Evolutionary conservation across 2,888 invertebrate species (phyloP), one percentile per base, ranked within the genome.

Genomic region (Nezara viridula): DNA sequence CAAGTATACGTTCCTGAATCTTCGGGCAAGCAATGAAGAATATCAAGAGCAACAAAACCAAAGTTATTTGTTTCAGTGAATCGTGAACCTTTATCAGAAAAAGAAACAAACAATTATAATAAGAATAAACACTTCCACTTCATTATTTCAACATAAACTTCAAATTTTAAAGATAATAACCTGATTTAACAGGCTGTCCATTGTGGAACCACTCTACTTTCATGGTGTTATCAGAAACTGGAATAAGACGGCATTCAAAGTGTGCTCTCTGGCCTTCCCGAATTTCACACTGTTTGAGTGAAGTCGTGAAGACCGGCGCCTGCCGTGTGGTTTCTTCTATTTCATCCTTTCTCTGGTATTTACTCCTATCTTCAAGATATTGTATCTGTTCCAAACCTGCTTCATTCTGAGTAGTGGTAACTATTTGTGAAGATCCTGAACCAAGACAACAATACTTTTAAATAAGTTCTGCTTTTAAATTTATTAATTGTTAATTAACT

Each of bases 41-140:
- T 98, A 92, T 99, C 99, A 90, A 99, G 94, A 44, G 98, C 98
- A 24, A 99, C 98, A 92, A 98, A 99, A 81, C 99, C 99, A 93
- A 99, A 99, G 93, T 98, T 99, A 92, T 98, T 97, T 16, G 98
- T 98, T 93, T 98, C 98, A 21, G 97, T 97, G 93, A 99, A 99
- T 92, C 99, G 95, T 14, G 98, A 98, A 77, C 98, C 94, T 92
- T 89, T 37, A 77, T 89, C 32, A 73, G 21, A 73, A 9, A 37
- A 27, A 21, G 21, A 21, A 32, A 66, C 5, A 37, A 6, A 44
- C 9, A 32, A 16, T 24, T 44, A 49, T 27, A 52, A 52, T 77
- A 77, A 40, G 2, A 40, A 24, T 14, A n/a, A 5, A 40, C 3
- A 40, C 10, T 86, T 0, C 50, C n/a, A 86, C 27, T 3, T 21